Conservation (phyloP, 2,113 vertebrate species). For the Piaya cayana region DNA sequence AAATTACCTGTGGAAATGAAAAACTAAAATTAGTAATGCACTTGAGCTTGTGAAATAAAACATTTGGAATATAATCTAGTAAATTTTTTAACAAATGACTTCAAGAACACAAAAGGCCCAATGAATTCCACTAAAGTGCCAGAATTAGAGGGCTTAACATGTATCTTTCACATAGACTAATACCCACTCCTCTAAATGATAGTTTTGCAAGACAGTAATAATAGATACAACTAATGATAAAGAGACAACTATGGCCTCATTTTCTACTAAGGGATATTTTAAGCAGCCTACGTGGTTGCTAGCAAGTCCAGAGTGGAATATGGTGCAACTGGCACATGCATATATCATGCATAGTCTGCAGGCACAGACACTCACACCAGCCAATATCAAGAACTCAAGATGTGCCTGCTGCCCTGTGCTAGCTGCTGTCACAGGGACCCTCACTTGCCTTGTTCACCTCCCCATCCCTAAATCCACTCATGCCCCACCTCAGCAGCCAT, state of each 20-base stretch:
- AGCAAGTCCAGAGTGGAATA: not conserved
- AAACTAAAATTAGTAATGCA: not conserved
- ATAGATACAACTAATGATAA: not conserved
- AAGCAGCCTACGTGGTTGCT: fast-evolving
- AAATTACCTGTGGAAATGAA: not conserved
- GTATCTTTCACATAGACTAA: not conserved
- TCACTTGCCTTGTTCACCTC: fast-evolving
- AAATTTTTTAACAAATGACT: not conserved
- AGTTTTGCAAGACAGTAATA: not conserved
- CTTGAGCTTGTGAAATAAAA: not conserved
- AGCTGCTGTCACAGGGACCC: fast-evolving
- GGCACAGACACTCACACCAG: not conserved
- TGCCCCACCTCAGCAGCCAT: not conserved
- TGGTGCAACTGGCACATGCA: not conserved
- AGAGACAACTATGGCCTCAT: not conserved
- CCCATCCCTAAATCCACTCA: not conserved
- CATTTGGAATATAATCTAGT: not conserved
- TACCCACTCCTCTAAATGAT: not conserved
- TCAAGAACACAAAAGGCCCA: not conserved
- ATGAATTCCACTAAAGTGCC: not conserved
- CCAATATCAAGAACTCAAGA: not conserved
- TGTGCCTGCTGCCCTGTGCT: not conserved
- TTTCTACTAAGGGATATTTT: not conserved
- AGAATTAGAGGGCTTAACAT: not conserved
- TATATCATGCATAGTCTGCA: fast-evolving